These are phyloP conservation scores for Sabatieria punctata DNA, from an alignment of 2,888 invertebrate genomes.

Conservation along the genomic window DNA sequence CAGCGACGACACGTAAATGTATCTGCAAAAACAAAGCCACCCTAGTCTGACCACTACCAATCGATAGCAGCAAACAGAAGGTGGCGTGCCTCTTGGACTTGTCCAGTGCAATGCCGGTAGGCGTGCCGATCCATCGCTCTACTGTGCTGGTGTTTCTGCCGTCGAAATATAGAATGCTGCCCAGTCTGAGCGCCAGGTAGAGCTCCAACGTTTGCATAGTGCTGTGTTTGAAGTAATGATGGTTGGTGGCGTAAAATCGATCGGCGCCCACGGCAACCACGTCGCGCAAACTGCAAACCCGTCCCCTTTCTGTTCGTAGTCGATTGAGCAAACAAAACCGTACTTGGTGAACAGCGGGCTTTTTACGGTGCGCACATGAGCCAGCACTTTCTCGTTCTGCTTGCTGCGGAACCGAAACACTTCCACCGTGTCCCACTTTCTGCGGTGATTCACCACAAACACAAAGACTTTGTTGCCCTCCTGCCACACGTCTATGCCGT, in stretches of 20 bases:
- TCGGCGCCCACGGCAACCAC: constrained; percentile 3
- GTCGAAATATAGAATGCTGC: constrained; percentile 10
- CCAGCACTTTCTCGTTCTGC: neutral
- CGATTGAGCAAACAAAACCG: too few relatives aligned
- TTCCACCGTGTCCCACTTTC: constrained; percentile 9
- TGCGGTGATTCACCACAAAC: constrained; percentile 9
- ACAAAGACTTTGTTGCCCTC: neutral
- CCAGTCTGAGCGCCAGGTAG: constrained; percentile 6
- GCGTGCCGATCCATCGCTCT: constrained; percentile 2
- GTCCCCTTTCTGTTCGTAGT: too few relatives aligned
- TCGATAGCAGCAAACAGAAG: neutral
- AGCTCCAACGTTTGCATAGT: neutral
- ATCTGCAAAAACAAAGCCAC: neutral
- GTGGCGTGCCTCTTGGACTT: constrained; percentile 6
- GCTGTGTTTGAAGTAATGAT: constrained; percentile 7
- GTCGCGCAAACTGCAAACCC: constrained; percentile 10
- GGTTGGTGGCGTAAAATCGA: constrained; percentile 8
- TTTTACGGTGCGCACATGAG: constrained; percentile 6
- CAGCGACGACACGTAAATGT: constrained; percentile 7
- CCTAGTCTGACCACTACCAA: neutral
- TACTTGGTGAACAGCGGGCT: constrained; percentile 7
- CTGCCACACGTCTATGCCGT: constrained; percentile 6
- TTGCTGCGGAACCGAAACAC: constrained; percentile 6
- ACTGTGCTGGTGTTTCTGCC: constrained; percentile 7
- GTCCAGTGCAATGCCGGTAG: constrained; percentile 9